These are phyloP conservation scores for Sardinella longiceps DNA, from an alignment of 2,797 vertebrate species.

Conservation along the genomic window DNA sequence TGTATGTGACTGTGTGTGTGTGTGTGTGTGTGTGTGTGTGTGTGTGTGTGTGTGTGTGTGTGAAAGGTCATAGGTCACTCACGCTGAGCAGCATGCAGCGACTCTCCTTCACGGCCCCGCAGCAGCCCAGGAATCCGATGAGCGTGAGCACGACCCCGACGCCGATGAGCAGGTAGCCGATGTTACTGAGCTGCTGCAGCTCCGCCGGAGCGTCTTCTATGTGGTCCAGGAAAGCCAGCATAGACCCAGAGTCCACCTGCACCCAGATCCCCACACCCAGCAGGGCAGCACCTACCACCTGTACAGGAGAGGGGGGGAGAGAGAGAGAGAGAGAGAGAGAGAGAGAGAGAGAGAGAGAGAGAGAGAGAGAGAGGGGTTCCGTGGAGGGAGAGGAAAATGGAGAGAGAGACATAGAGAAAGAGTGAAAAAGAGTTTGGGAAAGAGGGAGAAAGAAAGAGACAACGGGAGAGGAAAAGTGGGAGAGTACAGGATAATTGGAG, in stretches of 20 bases:
- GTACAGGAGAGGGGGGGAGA: conserved; percentile 20
- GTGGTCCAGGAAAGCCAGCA: conserved; percentile 63
- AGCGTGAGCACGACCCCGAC: conserved; percentile 72
- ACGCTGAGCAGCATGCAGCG: conserved; percentile 80
- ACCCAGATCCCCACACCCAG: conserved; percentile 81
- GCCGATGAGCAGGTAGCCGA: conserved; percentile 76
- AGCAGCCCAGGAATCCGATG: conserved; percentile 84
- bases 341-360: not conserved
- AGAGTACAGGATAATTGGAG: no score
- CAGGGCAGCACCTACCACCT: conserved; percentile 76
- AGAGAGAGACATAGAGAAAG: no score
- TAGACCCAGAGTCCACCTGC: conserved; percentile 74
- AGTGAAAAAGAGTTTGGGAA: no score
- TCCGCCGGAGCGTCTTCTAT: conserved; percentile 31
- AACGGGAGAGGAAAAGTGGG: no score
- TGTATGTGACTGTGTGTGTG: no score
- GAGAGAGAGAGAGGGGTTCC: no score
- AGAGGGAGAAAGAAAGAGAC: no score
- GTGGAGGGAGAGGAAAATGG: no score
- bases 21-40: no score
- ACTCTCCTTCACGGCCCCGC: conserved; percentile 79
- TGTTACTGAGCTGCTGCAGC: conserved; percentile 63
- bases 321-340: no score
- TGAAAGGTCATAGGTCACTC: conserved; percentile 51
- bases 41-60: not conserved